These are phyloP conservation scores for Fulica atra DNA, from an alignment of 2,113 vertebrate species.

Conservation along the genomic window DNA sequence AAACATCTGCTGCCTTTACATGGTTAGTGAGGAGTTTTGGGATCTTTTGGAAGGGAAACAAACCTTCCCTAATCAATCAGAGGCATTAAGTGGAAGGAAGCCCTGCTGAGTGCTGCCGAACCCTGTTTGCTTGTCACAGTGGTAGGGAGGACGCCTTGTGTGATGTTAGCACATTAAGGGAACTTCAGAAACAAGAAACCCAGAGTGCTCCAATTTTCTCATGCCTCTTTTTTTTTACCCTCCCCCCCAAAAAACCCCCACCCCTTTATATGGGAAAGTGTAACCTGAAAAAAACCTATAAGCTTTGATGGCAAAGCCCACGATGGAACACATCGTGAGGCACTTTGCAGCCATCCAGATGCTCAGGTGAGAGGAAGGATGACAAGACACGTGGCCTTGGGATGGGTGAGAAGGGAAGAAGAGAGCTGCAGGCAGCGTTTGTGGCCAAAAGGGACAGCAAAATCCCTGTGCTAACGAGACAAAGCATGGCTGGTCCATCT, in stretches of 20 bases:
- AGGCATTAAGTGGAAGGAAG: not conserved
- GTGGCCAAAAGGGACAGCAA: not conserved
- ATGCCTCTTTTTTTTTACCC: not conserved
- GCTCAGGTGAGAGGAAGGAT: not conserved
- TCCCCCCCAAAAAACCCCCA: rapidly evolving
- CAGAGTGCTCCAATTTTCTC: not conserved
- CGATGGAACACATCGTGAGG: not conserved
- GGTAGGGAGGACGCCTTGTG: not conserved
- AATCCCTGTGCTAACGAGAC: rapidly evolving
- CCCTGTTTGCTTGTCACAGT: not conserved
- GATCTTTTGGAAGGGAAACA: not conserved
- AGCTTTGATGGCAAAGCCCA: not conserved
- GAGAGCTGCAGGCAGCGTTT: not conserved
- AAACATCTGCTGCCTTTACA: not conserved
- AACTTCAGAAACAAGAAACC: not conserved
- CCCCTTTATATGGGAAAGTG: not conserved
- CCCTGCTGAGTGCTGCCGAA: not conserved
- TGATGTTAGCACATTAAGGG: not conserved
- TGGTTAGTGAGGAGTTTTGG: not conserved
- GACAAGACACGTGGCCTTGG: rapidly evolving
- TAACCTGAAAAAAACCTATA: not conserved
- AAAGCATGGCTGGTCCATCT: rapidly evolving
- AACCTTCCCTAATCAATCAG: not conserved
- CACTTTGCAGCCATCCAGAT: not conserved
- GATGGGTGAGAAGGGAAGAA: not conserved